Evolutionary conservation across 2,888 invertebrate genomes (phyloP).

Genomic region (Pollenia amentaria): DNA sequence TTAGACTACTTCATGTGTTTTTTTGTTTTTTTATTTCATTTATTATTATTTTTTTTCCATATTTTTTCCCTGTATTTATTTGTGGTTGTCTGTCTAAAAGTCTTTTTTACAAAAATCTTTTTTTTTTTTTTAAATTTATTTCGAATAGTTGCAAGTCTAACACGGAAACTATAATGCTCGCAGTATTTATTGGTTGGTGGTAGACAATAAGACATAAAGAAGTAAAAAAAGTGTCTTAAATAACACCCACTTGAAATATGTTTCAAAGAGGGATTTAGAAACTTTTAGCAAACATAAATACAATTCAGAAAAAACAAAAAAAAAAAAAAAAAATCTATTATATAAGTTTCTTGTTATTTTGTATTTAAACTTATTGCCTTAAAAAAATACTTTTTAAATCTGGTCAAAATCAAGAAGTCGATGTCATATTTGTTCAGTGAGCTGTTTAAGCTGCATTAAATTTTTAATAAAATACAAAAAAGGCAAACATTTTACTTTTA

Average conservation of each 20-base stretch:
- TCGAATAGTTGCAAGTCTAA: slow-evolving; percentile 19
- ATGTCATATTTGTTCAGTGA: slow-evolving; percentile 50
- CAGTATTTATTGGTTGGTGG: slow-evolving; percentile 42
- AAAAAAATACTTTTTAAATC: slow-evolving; percentile 1
- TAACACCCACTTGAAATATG: slow-evolving; percentile 57
- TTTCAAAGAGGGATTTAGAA: slow-evolving; percentile 37
- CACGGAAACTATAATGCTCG: slow-evolving; percentile 48
- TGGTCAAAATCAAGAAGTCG: slow-evolving; percentile 22
- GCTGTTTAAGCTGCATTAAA: slow-evolving; percentile 20
- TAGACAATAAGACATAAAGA: slow-evolving; percentile 53
- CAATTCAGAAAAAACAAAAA: neutral
- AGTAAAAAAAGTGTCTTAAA: slow-evolving; percentile 54
- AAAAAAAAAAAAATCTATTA: slow-evolving; percentile 17
- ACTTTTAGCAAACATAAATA: neutral
- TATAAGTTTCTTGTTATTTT: slow-evolving; percentile 19
- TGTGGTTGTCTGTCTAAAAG: slow-evolving; percentile 37
- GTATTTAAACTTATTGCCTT: neutral
- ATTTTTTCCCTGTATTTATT: slow-evolving; percentile 4
- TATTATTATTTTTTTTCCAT: slow-evolving; percentile 8
- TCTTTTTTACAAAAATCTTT: neutral
- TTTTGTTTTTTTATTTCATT: neutral
- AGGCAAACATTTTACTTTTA: neutral
- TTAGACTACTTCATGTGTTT: slow-evolving; percentile 58
- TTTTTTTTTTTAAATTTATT: slow-evolving; percentile 22
- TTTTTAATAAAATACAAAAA: neutral